A percentile compares a stretch with the other conserved stretches of the same genome.
phyloP scores from a whole-genome alignment of 2,113 vertebrate species.

The Pomatostomus ruficeps region DNA sequence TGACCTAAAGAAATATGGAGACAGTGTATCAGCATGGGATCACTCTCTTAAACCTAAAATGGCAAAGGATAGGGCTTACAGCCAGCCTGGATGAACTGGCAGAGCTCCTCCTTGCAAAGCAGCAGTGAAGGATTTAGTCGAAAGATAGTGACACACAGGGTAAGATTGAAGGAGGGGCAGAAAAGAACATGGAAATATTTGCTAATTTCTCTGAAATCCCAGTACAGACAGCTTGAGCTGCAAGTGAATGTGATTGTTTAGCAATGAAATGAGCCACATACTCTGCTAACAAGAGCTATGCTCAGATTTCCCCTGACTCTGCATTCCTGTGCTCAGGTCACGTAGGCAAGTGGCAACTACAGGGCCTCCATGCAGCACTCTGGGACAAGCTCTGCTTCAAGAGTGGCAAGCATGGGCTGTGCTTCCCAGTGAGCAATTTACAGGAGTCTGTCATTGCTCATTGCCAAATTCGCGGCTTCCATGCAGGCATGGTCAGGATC shows the following conservation, averaged over 20 bases:
- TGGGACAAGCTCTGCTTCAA: fast-evolving
- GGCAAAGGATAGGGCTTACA: background rate
- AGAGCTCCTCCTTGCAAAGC: background rate
- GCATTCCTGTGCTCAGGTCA: background rate
- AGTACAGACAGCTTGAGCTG: background rate
- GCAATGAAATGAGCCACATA: fast-evolving
- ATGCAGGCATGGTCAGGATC: background rate
- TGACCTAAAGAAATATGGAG: background rate
- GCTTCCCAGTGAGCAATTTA: background rate
- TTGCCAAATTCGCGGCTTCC: background rate
- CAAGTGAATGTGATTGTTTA: background rate
- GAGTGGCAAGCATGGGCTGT: background rate
- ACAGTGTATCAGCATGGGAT: background rate
- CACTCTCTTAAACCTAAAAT: background rate
- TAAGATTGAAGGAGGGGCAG: background rate
- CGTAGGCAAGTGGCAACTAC: background rate
- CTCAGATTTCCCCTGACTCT: background rate
- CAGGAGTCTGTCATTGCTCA: background rate
- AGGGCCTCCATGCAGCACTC: background rate
- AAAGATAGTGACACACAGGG: background rate
- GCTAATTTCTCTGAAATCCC: background rate
- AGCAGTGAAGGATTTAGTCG: background rate
- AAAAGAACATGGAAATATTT: background rate
- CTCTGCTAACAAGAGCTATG: background rate
- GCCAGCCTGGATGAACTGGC: background rate